Base-by-base conservation (phyloP, 2,888 invertebrate genomes). In the Plebejus argus region DNA sequence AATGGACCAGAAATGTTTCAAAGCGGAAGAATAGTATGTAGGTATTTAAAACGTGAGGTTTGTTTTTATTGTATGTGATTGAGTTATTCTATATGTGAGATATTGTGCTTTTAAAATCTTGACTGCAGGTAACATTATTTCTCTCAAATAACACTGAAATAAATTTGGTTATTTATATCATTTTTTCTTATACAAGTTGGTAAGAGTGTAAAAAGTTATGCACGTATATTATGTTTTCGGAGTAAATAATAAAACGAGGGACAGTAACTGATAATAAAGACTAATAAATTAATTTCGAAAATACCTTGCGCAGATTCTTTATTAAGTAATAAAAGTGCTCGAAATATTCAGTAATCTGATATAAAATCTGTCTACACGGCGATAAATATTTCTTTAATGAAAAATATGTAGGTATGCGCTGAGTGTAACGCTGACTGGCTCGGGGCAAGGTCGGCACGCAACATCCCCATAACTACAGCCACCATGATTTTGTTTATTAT, bases 371-470 rank as follows among this genome's bases (percentile, higher is more conserved):
- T 72, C 72, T 39, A 45, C 72, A 74, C 15, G 49, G 49, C 53
- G 49, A 53, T 53, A 49, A 49, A 74, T 53, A 49, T 74, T 74
- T 74, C 74, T 74, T 45, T 74, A 74, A 74, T 74, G 28, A 39
- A 74, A 74, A 49, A 74, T 49, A 28, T 53, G 45, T 74, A 28
- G 28, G 45, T 74, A 74, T 53, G 74, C 74, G 74, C 53, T 49
- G 49, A 49, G 70, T 76, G 49, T 45, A 49, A 70, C 45, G 70
- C 53, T 66, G 70, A 76, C 76, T 76, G 39, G 70, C 61, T 18
- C 33, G 76, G 70, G 53, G 70, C 70, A 76, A 76, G 76, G 70
- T 70, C 70, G 70, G 28, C 76, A 76, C 76, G 76, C 76, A 76
- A 76, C 53, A 74, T 49, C 49, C 74, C 74, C 74, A 74, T 45